Evolutionary conservation across 2,797 vertebrate genomes (phyloP), one percentile per base, ranked within the genome.

Genomic region (Micromesistius poutassou): DNA sequence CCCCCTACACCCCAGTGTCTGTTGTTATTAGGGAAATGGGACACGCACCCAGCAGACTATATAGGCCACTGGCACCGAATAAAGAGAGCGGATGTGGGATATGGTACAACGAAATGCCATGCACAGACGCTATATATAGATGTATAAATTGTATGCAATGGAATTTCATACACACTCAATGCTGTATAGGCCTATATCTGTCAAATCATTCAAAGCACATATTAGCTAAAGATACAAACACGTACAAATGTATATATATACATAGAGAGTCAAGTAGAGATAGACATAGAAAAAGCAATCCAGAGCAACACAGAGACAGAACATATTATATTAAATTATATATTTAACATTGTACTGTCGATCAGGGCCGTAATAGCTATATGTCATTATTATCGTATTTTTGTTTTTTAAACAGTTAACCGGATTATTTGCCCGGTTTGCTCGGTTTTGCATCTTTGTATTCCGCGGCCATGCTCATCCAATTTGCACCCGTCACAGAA

Each of bases 11-110:
- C 82, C 12, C 30, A 16, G 42, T 38, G 84, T 68, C 79, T 78
- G 74, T 85, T 86, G 89, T 90, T 83, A 92, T 91, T 84, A 78
- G 42, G 83, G 81, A 92, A 91, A 89, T 89, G 88, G 88, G 88
- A 87, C 89, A 89, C 85, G 82, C 84, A 73, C 77, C 79, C 80
- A 80, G 88, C 76, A 72, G 76, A 87, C 80, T 88, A 84, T 87
- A 84, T 42, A 74, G 72, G 72, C 72, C 31, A 36, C 25, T 71
- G 68, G 28, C 30, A 30, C 2, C 12, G 30, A 30, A 71, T 30
- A 71, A 31, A 31, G 30, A 71, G 68, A 71, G 10, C 10, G 30
- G 13, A 31, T 13, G 30, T 71, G 68, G 68, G 55, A 62, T 62
- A 62, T 62, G n/a, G 55, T 62, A 62, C 55, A 62, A 62, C n/a